A percentile compares a stretch with the other conserved stretches of the same genome.
Conservation (phyloP, 2,888 invertebrate genomes). For the Melieria omissa region DNA sequence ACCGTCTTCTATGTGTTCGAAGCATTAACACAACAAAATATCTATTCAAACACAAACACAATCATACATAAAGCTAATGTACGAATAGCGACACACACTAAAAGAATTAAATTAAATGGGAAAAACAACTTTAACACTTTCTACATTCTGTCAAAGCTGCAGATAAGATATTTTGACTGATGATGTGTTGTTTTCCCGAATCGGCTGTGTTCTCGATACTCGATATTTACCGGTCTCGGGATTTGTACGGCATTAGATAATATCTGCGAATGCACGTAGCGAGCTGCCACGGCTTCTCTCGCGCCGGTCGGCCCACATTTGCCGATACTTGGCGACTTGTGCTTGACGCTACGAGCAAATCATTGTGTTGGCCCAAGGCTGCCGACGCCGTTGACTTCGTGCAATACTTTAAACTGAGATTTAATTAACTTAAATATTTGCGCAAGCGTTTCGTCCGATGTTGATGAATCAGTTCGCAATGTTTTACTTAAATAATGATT, state of each 20-base stretch:
- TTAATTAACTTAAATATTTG: constrained; percentile 31
- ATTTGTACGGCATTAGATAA: constrained; percentile 33
- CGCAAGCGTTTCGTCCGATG: constrained; percentile 1
- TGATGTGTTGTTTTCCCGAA: constrained; percentile 52
- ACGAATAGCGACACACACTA: background rate
- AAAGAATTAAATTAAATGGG: background rate
- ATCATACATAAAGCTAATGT: background rate
- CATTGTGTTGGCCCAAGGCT: no score
- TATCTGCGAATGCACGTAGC: constrained; percentile 20
- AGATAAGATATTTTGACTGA: constrained; percentile 62
- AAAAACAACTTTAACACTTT: constrained; percentile 23
- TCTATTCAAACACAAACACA: background rate
- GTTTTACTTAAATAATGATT: background rate
- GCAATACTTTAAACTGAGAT: constrained; percentile 13
- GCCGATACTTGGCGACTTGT: no score
- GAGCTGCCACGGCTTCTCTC: no score
- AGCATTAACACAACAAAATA: constrained; percentile 5
- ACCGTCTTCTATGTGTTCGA: no score
- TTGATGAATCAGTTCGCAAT: constrained; percentile 15
- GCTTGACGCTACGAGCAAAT: no score
- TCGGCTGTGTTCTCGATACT: constrained; percentile 8
- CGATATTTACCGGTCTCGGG: constrained; percentile 16
- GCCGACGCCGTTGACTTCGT: background rate
- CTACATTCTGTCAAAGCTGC: constrained; percentile 41
- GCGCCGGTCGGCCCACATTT: no score